Conservation (phyloP, 2,888 invertebrate species). For the Acanthacorydalis orientalis region DNA sequence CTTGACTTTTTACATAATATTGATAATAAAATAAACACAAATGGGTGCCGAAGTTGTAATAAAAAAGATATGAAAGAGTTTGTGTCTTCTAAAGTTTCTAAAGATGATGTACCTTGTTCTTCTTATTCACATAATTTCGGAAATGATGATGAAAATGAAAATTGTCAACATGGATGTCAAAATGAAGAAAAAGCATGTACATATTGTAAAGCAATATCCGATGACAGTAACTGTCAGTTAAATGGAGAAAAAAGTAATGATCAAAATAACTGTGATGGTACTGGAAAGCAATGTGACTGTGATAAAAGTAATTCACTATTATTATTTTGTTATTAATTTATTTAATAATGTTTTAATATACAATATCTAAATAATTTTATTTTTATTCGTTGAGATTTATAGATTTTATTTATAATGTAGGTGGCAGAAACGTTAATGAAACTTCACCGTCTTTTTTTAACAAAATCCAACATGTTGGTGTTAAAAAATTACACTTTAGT, state of each 20-base stretch:
- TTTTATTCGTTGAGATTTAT: too few relatives aligned
- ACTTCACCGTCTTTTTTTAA: background rate
- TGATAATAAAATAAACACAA: slow-evolving; percentile 12
- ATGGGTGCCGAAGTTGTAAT: slow-evolving; percentile 8
- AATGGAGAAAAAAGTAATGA: too few relatives aligned
- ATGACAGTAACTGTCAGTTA: too few relatives aligned
- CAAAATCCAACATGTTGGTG: slow-evolving; percentile 34
- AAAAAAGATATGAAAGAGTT: slow-evolving; percentile 4
- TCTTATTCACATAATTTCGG: slow-evolving; percentile 14
- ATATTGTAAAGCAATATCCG: too few relatives aligned
- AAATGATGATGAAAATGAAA: slow-evolving; percentile 18
- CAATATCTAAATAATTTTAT: too few relatives aligned
- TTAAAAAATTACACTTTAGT: slow-evolving; percentile 73
- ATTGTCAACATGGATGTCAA: slow-evolving; percentile 8
- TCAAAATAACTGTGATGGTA: slow-evolving; percentile 10
- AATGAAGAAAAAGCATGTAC: slow-evolving; percentile 3
- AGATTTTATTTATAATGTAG: too few relatives aligned
- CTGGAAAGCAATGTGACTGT: slow-evolving; percentile 12
- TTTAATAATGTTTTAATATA: too few relatives aligned
- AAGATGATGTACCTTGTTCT: too few relatives aligned
- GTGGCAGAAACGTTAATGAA: too few relatives aligned
- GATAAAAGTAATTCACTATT: background rate
- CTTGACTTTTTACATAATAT: slow-evolving; percentile 22
- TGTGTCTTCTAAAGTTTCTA: background rate
- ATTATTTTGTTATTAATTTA: too few relatives aligned